Evolutionary conservation across 1,140 invertebrate genomes (phyloP), one percentile per base, ranked within the genome.

Genomic region (Drosophila repleta): DNA sequence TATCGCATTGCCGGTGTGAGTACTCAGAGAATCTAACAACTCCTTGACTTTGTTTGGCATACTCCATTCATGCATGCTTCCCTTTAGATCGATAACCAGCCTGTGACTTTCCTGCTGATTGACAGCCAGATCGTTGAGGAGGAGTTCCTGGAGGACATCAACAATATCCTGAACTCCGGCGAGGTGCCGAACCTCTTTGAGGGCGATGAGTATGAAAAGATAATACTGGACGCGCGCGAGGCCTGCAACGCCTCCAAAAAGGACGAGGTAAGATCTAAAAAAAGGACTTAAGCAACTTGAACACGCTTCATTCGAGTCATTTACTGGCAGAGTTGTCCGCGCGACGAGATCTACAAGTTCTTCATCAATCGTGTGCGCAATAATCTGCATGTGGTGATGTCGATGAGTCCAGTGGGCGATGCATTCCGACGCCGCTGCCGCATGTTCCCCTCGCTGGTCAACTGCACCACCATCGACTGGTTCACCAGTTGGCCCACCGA

Each of bases 381-480:
- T 62, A 96, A 97, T 92, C 92, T 98, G 4, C 97, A 97, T 87
- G 93, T 97, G 2, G 96, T 97, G 48, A 94, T 97, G 13, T 97
- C 96, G 46, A 97, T 97, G 96, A 97, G 96, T 93, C 97, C 95
- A 4, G 96, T 97, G 26, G 96, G 96, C 1, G 96, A 96, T 90
- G 94, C 96, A 1, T 98, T 98, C 90, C 95, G 96, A 39, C 92
- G 95, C 7, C 93, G 96, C 4, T 96, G 95, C 76, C 93, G 95
- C 48, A 96, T 97, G 94, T 98, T 98, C 91, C 97, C 97, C 1
- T 98, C 97, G 0, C 92, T 98, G 41, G 96, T 98, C 0, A 98
- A 98, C 85, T 98, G 97, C 89, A 98, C 97, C 79, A 98, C 97
- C 0, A 98, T 98, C 58, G 96, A 98, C 91, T 98, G 97, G 97